Conservation (phyloP, 2,113 vertebrate species). For the Eubucco bourcierii region DNA sequence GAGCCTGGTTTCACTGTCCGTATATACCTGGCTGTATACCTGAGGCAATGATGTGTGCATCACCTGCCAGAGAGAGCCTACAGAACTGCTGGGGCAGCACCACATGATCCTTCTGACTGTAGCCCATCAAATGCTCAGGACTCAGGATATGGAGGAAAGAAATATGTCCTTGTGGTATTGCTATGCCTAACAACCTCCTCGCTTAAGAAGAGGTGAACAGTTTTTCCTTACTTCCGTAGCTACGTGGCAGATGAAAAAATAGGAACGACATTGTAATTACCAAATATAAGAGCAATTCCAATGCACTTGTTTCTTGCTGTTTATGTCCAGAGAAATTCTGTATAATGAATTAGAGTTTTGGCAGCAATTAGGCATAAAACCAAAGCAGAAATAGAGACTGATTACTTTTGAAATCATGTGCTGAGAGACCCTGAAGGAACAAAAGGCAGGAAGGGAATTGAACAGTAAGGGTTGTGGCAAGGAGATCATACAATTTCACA, state of each 20-base stretch:
- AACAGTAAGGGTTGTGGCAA: background rate
- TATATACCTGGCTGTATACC: rapidly evolving
- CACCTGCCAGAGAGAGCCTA: background rate
- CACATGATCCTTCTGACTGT: background rate
- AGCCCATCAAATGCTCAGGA: background rate
- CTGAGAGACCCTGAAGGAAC: background rate
- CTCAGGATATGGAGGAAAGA: background rate
- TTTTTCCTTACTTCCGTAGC: background rate
- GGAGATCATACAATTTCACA: background rate
- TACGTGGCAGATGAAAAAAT: background rate
- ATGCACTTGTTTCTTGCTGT: background rate
- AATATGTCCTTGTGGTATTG: background rate
- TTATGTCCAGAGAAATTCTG: background rate
- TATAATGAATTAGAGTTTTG: background rate
- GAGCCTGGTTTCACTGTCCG: background rate
- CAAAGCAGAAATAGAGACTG: background rate
- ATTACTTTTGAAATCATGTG: background rate
- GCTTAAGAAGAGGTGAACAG: background rate
- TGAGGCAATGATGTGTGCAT: rapidly evolving
- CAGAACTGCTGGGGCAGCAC: background rate
- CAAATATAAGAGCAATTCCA: background rate
- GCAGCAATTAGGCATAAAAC: background rate
- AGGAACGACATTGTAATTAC: background rate
- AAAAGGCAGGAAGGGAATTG: background rate
- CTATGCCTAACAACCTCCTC: background rate